Base-by-base conservation (phyloP, 53 echinoderm and acorn worm genomes). In the Echinarachnius parma region DNA sequence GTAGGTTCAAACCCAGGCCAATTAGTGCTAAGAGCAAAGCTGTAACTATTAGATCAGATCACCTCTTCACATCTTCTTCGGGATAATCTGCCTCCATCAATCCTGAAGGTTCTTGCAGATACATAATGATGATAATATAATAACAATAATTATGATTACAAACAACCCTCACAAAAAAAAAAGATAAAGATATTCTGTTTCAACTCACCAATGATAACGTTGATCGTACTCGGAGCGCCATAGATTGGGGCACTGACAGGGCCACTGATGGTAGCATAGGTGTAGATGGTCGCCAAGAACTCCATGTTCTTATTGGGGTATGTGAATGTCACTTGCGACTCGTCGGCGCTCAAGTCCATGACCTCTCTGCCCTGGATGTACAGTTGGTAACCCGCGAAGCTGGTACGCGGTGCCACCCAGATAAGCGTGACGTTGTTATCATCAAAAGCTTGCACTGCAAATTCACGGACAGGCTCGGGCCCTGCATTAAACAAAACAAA, bases 191-290 rank as follows among this genome's bases (percentile, higher is more conserved):
- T n/a, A n/a, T n/a, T n/a, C n/a, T n/a, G n/a, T n/a, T n/a, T n/a
- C n/a, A 3, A 61, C 68, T 49, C 31, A 68, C 68, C 68, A 30
- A 68, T 31, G 24, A 68, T 68, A 24, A 52, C 35, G 33, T 68
- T 68, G 8, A 68, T 28, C 4, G 68, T 32, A 10, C 21, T 18
- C 20, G 68, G 68, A 3, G 27, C 34, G 21, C 68, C 33, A 5
- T 1, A 31, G 2, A 30, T 49, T 9, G 7, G 7, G 39, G 39
- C 7, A 39, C 7, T 39, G 13, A 13, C 34, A 30, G 14, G 61
- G 61, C 34, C 19, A 18, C 4, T 19, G 3, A 32, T n/a, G n/a
- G n/a, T 15, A 4, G 9, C 36, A 0, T 1, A 2, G 24, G 57
- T 27, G 57, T 72, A 72, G 1, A 72, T 24, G 11, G 74, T 39